Conservation (phyloP, 2,113 vertebrate genomes). For the Phylloscopus whistleri region DNA sequence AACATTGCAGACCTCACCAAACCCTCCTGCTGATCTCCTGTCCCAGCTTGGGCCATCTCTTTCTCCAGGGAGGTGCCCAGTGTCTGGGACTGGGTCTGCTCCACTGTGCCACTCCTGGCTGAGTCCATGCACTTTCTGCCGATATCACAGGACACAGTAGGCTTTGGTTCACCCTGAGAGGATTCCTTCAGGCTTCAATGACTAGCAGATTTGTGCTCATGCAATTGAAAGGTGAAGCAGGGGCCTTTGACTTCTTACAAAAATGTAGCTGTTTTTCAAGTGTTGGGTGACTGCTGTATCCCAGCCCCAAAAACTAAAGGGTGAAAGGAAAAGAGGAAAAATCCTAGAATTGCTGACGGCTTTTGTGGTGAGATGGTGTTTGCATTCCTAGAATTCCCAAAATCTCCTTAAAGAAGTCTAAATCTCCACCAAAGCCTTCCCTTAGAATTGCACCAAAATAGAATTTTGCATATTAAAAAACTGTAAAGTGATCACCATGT, state of each 20-base stretch:
- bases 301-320: neutral
- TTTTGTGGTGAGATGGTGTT: neutral
- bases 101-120: rapidly evolving
- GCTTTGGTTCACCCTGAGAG: neutral
- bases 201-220: neutral
- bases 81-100: neutral
- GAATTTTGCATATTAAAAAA: neutral
- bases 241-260: neutral
- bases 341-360: neutral
- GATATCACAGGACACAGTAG: neutral
- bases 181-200: neutral
- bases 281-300: neutral
- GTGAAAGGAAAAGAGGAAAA: neutral
- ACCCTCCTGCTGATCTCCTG: neutral
- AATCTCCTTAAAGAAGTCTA: neutral
- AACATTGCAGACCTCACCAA: neutral
- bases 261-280: neutral
- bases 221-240: neutral
- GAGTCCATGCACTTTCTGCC: neutral
- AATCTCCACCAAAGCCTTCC: neutral
- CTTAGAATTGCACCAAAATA: neutral
- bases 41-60: too few relatives aligned
- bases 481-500: neutral
- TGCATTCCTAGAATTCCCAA: neutral
- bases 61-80: too few relatives aligned